Evolutionary conservation across 2,113 vertebrate species (phyloP).

Genomic region (Lota lota): DNA sequence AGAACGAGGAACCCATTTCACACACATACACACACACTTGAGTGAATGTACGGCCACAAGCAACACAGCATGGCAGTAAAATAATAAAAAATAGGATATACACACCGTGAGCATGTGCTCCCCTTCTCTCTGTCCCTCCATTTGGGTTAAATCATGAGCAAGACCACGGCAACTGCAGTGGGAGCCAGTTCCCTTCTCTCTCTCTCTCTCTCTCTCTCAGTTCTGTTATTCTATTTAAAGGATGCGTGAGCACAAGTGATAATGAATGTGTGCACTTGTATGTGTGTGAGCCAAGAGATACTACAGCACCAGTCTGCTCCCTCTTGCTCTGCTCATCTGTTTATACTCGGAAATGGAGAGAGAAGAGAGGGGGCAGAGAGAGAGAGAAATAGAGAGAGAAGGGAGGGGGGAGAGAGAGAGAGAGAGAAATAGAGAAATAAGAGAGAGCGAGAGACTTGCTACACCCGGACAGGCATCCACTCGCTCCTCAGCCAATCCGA

Average conservation of each 20-base stretch:
- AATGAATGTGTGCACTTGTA: slow-evolving; percentile 16
- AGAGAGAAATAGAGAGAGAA: slow-evolving; percentile 10
- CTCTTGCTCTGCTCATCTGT: slow-evolving; percentile 54
- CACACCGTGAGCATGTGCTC: slow-evolving; percentile 66
- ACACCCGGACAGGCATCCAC: slow-evolving; percentile 55
- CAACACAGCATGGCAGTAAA: slow-evolving; percentile 18
- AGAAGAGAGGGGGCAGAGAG: slow-evolving; percentile 22
- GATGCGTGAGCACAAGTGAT: neutral
- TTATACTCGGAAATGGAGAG: slow-evolving; percentile 41
- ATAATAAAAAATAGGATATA: slow-evolving; percentile 27
- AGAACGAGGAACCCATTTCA: neutral
- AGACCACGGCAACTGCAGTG: slow-evolving; percentile 17
- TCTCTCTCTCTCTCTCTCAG: slow-evolving; percentile 5
- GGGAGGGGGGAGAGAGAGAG: neutral
- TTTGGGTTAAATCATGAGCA: slow-evolving; percentile 61
- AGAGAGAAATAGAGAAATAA: neutral
- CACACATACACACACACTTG: slow-evolving; percentile 28
- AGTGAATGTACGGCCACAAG: slow-evolving; percentile 17
- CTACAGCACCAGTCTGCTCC: slow-evolving; percentile 49
- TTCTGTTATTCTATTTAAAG: slow-evolving; percentile 10
- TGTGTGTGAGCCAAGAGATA: slow-evolving; percentile 18
- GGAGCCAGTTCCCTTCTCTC: slow-evolving; percentile 30
- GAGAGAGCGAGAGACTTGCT: slow-evolving; percentile 22
- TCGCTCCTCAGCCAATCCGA: slow-evolving; percentile 63
- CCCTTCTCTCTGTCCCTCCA: slow-evolving; percentile 59